phyloP scores from a whole-genome alignment of 2,797 vertebrate genomes.

The Rhadinocentrus ornatus region DNA sequence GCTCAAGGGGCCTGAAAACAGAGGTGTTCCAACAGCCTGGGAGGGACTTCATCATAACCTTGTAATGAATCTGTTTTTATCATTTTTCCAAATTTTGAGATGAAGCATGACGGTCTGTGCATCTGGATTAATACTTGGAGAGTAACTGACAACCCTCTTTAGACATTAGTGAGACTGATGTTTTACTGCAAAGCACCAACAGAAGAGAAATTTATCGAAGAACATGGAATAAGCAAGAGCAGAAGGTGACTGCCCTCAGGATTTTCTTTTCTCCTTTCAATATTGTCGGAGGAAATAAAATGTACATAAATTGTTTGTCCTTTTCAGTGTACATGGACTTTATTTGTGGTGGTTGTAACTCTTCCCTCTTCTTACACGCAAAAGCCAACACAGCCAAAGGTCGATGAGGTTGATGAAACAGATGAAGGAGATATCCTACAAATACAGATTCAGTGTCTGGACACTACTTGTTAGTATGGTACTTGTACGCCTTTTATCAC shows the following conservation, averaged over 20 bases:
- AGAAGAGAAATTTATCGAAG: constrained; percentile 51
- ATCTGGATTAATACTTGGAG: constrained; percentile 64
- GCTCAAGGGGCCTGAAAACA: constrained; percentile 68
- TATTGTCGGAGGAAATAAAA: constrained; percentile 57
- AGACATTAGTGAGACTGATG: constrained; percentile 50
- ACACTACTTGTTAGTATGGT: constrained; percentile 68
- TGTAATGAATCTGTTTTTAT: constrained; percentile 75
- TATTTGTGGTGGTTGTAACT: constrained; percentile 62
- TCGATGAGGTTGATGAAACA: constrained; percentile 25
- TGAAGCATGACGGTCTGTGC: constrained; percentile 57
- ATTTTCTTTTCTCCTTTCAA: constrained; percentile 60
- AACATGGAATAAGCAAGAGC: constrained; percentile 37
- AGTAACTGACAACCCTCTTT: constrained; percentile 42
- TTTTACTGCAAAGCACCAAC: constrained; percentile 37
- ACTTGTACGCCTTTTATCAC: constrained; percentile 61
- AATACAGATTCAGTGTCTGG: constrained; percentile 58
- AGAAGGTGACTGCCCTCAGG: constrained; percentile 76
- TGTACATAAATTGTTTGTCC: constrained; percentile 76
- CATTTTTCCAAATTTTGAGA: constrained; percentile 60
- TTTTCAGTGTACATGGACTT: constrained; percentile 65
- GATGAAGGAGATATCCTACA: constrained; percentile 41
- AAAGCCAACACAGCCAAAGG: constrained; percentile 61
- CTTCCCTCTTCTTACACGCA: constrained; percentile 38
- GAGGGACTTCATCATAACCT: constrained; percentile 73
- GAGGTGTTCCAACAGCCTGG: constrained; percentile 64